Conservation (phyloP, 2,797 vertebrate genomes). For the Rhodeus uyekii region DNA sequence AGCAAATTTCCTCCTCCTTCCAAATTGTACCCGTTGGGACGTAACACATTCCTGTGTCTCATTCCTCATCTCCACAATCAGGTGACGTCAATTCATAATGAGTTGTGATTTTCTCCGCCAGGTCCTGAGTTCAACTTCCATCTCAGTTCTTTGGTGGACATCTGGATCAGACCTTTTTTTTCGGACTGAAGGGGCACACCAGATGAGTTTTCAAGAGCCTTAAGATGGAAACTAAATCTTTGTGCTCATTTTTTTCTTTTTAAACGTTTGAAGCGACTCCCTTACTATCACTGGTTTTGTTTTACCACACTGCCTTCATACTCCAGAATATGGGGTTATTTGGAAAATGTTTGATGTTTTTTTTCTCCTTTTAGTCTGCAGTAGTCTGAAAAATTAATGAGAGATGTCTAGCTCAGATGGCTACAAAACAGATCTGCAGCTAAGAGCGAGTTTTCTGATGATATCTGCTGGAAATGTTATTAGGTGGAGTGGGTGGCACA, state of each 20-base stretch:
- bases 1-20: not conserved
- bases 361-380: not conserved
- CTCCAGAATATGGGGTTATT: conserved; percentile 1
- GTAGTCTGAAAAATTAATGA: conserved; percentile 28
- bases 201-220: conserved; percentile 35
- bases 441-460: conserved; percentile 24
- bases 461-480: conserved; percentile 48
- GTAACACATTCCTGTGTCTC: conserved; percentile 25
- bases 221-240: conserved; percentile 8
- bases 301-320: not conserved
- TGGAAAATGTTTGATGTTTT: conserved; percentile 31
- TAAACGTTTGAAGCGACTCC: not conserved
- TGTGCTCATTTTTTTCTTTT: not conserved
- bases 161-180: conserved; percentile 5
- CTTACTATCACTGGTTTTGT: conserved; percentile 5
- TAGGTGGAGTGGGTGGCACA: not conserved
- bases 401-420: conserved; percentile 15
- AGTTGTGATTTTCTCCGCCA: conserved; percentile 8
- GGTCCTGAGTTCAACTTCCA: not conserved
- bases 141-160: conserved; percentile 6
- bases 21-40: not conserved
- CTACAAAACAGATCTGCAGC: conserved; percentile 12
- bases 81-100: conserved; percentile 24
- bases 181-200: conserved; percentile 3
- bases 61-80: conserved; percentile 30